Evolutionary conservation across 2,888 invertebrate genomes (phyloP), one percentile per base, ranked within the genome.

Genomic region (Machimus rusticus): DNA sequence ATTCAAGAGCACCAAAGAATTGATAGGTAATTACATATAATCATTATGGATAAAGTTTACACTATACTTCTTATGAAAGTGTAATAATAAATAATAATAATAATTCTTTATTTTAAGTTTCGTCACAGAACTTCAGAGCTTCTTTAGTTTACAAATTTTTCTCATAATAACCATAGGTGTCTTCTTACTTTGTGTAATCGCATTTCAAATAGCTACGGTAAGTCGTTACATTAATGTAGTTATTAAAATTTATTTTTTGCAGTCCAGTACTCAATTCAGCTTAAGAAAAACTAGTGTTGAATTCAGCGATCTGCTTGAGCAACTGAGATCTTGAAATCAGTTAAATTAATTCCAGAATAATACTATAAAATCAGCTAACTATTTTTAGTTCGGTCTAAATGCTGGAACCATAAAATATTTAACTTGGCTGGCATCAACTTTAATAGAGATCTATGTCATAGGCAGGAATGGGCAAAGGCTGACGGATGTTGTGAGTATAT

Each of bases 181-280:
- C 5, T 76, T 88, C 9, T 76, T 88, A 28, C 46, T 87, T 6
- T 88, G 88, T 82, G 86, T 87, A 23, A 77, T 87, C 28, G 87
- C 88, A 0, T 88, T 88, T 82, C 88, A 88, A 57, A 55, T 88
- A 5, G 87, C 86, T 34, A 66, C 84, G 5, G 88, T 87, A 87
- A 51, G 16, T 51, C 8, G 16, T 2, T 39, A 8, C 0, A 14
- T 14, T 46, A 46, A 14, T 46, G 12, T 16, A 43, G 4, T 46
- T 46, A 1, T 4, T 46, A 46, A 6, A 34, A 34, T 34, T 34
- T 1, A 34, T 0, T 34, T 34, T 6, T 6, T 34, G 34, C 1
- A 34, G 6, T 34, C 5, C 5, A 6, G 0, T 34, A 0, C 34
- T 34, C 6, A 34, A 34, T 34, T 34, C 34, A 34, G 6, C 34